A percentile compares a stretch with the other conserved stretches of the same genome.
These are phyloP conservation scores for Andricus grossulariae DNA, from an alignment of 1,140 invertebrate genomes.

Conservation along the genomic window DNA sequence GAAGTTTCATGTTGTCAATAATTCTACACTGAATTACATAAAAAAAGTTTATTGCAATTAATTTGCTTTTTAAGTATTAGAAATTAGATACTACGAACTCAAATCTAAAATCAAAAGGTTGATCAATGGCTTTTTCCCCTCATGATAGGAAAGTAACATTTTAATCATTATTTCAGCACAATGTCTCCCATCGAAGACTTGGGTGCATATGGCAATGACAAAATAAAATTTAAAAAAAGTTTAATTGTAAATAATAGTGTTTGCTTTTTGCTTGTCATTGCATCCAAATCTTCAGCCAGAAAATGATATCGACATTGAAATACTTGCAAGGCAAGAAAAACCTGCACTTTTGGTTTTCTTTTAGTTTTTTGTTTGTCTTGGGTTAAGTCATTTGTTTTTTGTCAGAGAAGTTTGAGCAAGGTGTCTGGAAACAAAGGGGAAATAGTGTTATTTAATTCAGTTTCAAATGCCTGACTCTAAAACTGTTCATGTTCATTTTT, in stretches of 20 bases:
- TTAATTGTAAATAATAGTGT: slow-evolving; percentile 2
- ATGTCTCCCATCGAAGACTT: slow-evolving; percentile 20
- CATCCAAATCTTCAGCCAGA: slow-evolving; percentile 38
- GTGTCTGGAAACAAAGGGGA: no score
- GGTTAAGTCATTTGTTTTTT: no score
- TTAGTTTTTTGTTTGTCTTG: no score
- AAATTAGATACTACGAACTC: neutral
- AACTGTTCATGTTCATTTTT: no score
- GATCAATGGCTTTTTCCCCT: slow-evolving; percentile 74
- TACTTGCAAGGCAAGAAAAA: no score
- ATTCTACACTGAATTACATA: slow-evolving; percentile 47
- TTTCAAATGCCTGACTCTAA: no score
- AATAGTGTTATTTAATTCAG: no score
- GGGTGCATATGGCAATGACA: neutral
- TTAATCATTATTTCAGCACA: slow-evolving; percentile 71
- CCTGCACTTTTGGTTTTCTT: no score
- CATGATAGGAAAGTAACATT: slow-evolving; percentile 71
- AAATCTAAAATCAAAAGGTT: slow-evolving; percentile 1
- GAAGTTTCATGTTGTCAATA: slow-evolving; percentile 39
- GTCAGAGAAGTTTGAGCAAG: no score
- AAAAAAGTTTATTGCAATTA: neutral
- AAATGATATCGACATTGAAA: neutral
- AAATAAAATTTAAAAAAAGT: slow-evolving; percentile 31
- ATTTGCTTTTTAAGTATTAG: neutral
- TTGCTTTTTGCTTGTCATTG: neutral